Base-by-base conservation (phyloP, 2,797 vertebrate species). In the Tapirus indicus region DNA sequence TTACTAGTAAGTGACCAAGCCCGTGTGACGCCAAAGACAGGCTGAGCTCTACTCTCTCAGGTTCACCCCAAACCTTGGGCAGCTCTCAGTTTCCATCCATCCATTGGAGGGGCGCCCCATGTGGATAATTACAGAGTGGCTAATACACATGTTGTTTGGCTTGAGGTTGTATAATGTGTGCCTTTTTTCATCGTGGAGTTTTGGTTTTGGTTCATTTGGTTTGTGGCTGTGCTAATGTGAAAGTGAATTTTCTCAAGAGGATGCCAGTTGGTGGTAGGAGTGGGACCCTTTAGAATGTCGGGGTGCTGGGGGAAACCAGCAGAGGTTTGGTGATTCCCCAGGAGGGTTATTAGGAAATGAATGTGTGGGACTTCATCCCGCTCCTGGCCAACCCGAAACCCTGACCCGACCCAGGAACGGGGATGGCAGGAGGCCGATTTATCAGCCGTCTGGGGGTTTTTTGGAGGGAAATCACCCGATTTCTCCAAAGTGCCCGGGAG, bases 1-100 rank as follows among this genome's bases (percentile, higher is more conserved):
- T 99, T 27, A 99, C 99, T 96, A 99, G 99, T 99, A 98, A 99
- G 98, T 92, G 93, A 86, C 47, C 62, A 12, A 29, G 52, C 64
- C n/a, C 0, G 0, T 13, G 0, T 0, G 7, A 29, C 83, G 64
- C 60, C 8, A 0, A 4, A 82, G 47, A 23, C 66, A 1, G 47
- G 29, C 32, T 6, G 35, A 69, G 60, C 47, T 20, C 17, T 49
- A 3, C 13, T 32, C 14, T 17, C 23, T 77, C 7, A 9, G 21
- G 12, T 21, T 25, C 78, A 83, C n/a, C 56, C 38, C 23, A 9
- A 0, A 21, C 56, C 6, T 5, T 29, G 27, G 91, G 92, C 38
- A 4, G 60, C 32, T 54, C 68, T 91, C 21, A 0, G n/a, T 6
- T 23, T 52, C 60, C 17, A 9, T 35, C n/a, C 5, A 2, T 64